Percentiles rank a stretch among this genome's conserved stretches.
phyloP scores from a whole-genome alignment of 1,140 invertebrate genomes.

The Acarapis woodi region DNA sequence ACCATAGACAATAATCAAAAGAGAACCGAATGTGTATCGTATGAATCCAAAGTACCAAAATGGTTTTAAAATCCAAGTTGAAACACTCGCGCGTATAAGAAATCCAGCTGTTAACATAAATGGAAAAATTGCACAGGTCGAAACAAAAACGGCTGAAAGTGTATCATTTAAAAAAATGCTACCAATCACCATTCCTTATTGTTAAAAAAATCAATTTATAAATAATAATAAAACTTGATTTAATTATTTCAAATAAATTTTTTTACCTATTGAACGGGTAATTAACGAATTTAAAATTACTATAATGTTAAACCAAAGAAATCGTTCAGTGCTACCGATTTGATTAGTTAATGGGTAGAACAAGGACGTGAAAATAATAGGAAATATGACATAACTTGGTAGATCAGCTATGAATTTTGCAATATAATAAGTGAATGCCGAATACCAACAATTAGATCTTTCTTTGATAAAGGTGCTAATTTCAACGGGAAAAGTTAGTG shows the following conservation, averaged over 20 bases:
- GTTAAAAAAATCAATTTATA: no score
- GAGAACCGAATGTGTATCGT: conserved; percentile 65
- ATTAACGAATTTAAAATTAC: conserved; percentile 60
- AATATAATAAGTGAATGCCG: conserved; percentile 3
- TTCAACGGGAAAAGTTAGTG: conserved; percentile 9
- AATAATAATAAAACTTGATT: no score
- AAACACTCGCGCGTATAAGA: conserved; percentile 74
- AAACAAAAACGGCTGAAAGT: conserved; percentile 20
- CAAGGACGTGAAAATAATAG: conserved; percentile 61
- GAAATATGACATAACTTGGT: conserved; percentile 69
- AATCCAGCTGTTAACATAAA: conserved; percentile 48
- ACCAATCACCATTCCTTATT: conserved; percentile 73
- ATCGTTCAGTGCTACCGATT: conserved; percentile 1
- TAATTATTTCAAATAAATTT: no score
- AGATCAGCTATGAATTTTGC: conserved; percentile 6
- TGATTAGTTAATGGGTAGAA: conserved; percentile 86
- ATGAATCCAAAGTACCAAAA: conserved; percentile 66
- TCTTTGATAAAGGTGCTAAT: conserved; percentile 8
- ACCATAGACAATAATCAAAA: conserved; percentile 68
- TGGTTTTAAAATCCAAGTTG: conserved; percentile 60
- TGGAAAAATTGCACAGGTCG: background rate
- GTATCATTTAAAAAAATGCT: conserved; percentile 19
- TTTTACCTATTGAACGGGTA: conserved; percentile 60
- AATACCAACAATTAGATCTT: conserved; percentile 9
- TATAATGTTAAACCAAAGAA: conserved; percentile 34